Evolutionary conservation across 2,888 invertebrate genomes (phyloP).

Genomic region (Tolmerus cingulatus): DNA sequence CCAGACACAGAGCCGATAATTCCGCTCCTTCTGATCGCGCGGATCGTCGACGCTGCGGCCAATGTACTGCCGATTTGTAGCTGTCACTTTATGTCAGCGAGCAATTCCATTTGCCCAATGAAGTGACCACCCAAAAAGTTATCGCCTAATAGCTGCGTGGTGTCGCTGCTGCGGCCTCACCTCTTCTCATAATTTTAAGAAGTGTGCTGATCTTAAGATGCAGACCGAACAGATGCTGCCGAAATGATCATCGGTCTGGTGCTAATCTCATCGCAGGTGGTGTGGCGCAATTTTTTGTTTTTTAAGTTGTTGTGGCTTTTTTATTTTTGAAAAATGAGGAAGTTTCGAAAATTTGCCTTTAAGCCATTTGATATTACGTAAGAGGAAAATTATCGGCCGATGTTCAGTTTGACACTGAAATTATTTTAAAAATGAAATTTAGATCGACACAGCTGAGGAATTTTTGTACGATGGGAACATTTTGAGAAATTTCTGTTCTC

Average conservation of each 20-base stretch:
- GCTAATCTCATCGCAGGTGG: not conserved
- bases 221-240: not conserved
- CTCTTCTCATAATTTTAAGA: not conserved
- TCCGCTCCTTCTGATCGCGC: not conserved
- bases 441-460: not conserved
- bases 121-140: slow-evolving; percentile 9
- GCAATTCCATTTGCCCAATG: not conserved
- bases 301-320: not conserved
- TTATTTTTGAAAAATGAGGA: not conserved
- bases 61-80: slow-evolving; percentile 30
- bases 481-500: not conserved
- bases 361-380: not conserved
- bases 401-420: slow-evolving; percentile 10
- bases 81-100: slow-evolving; percentile 16
- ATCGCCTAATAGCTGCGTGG: slow-evolving; percentile 1
- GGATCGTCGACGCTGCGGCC: not conserved
- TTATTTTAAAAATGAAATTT: not conserved
- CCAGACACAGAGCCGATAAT: not conserved
- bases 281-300: not conserved
- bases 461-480: not conserved
- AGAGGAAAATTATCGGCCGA: not conserved
- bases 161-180: not conserved
- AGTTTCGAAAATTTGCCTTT: slow-evolving; percentile 7
- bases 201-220: not conserved
- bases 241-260: not conserved